These are phyloP conservation scores for Crocodylus rhombifer DNA, from an alignment of 2,797 vertebrate species.

Conservation along the genomic window DNA sequence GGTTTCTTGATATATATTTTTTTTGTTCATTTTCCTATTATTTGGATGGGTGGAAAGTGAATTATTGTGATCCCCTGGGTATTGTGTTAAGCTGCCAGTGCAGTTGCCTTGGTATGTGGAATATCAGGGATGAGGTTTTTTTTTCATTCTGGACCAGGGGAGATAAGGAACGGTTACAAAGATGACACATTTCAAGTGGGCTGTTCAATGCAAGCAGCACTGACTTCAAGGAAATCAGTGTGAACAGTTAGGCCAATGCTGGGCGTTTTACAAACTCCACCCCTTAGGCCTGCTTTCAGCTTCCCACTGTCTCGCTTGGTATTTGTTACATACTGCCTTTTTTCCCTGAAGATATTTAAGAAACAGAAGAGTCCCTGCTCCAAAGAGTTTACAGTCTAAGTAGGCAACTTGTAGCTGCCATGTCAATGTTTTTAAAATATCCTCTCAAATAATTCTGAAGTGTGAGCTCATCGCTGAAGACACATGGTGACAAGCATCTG, in stretches of 20 bases:
- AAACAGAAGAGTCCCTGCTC: conserved; percentile 36
- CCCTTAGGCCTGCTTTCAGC: conserved; percentile 71
- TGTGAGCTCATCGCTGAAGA: neutral
- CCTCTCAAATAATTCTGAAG: conserved; percentile 19
- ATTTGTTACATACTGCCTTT: conserved; percentile 59
- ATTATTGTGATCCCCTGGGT: neutral
- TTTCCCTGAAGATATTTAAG: conserved; percentile 45
- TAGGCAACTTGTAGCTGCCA: neutral
- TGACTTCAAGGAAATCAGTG: conserved; percentile 62
- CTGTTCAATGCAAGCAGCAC: conserved; percentile 40
- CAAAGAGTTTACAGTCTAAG: conserved; percentile 48
- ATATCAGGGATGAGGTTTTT: neutral
- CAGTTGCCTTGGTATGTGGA: conserved; percentile 10
- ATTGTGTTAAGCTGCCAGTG: conserved; percentile 27
- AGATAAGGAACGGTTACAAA: conserved; percentile 37
- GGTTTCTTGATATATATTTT: neutral
- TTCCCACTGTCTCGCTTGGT: conserved; percentile 69
- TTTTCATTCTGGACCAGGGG: conserved; percentile 38
- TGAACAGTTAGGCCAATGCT: conserved; percentile 64
- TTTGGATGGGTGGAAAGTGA: neutral
- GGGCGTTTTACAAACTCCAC: conserved; percentile 66
- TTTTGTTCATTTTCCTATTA: neutral
- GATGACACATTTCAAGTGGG: conserved; percentile 37
- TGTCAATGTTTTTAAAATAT: neutral
- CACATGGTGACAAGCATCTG: neutral